phyloP scores from a whole-genome alignment of 2,797 vertebrate genomes.

The Pteropus rufus region DNA sequence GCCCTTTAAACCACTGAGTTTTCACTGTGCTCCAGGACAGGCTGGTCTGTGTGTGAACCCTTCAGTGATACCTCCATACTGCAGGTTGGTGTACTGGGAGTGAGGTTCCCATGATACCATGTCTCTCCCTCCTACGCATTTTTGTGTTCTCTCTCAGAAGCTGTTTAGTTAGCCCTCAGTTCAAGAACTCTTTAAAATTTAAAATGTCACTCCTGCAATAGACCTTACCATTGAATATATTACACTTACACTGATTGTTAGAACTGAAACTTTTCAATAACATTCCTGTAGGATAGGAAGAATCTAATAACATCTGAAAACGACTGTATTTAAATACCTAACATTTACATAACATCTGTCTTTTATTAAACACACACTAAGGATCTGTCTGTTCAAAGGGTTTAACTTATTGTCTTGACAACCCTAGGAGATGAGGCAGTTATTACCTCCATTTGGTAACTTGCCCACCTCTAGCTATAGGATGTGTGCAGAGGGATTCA shows the following conservation, averaged over 20 bases:
- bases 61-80: not conserved
- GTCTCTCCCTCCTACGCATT: too few species aligned
- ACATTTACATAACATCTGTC: not conserved
- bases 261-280: not conserved
- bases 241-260: not conserved
- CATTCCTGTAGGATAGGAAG: not conserved
- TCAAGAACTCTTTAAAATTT: not conserved
- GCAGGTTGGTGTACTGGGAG: not conserved
- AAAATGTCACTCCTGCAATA: not conserved
- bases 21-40: not conserved
- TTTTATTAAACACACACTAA: not conserved
- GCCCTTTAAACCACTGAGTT: not conserved
- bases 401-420: not conserved
- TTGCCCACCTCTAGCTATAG: not conserved
- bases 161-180: not conserved
- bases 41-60: not conserved
- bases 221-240: not conserved
- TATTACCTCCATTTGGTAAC: not conserved
- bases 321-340: not conserved
- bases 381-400: not conserved
- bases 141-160: not conserved
- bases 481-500: accelerated
- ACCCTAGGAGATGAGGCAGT: not conserved
- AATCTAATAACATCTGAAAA: not conserved
- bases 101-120: not conserved